phyloP scores from a whole-genome alignment of 2,888 invertebrate species.

The Archips crataeganus region DNA sequence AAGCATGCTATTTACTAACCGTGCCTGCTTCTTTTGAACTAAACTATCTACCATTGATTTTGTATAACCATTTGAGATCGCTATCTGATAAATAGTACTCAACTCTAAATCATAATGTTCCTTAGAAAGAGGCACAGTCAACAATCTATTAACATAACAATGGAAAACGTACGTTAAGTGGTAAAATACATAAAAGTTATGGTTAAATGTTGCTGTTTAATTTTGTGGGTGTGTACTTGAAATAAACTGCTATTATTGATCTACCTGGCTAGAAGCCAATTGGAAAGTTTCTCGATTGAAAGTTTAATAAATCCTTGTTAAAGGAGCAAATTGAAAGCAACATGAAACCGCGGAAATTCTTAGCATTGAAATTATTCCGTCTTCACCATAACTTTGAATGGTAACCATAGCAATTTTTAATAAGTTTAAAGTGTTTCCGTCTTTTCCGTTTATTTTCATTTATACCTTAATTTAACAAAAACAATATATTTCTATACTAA shows the following conservation, averaged over 20 bases:
- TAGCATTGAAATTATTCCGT: not conserved
- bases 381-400: conserved; percentile 4
- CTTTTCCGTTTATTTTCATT: not conserved
- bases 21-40: too few species aligned
- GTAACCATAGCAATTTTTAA: not conserved
- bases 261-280: not conserved
- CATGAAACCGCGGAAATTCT: conserved; percentile 5
- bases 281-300: conserved; percentile 9
- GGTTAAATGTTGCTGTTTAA: too few species aligned
- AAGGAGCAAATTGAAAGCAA: conserved; percentile 7
- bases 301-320: conserved; percentile 10
- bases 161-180: too few species aligned
- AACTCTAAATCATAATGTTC: too few species aligned
- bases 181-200: too few species aligned
- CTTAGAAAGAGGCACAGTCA: too few species aligned
- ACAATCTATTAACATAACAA: too few species aligned
- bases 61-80: too few species aligned
- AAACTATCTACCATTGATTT: too few species aligned
- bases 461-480: not conserved
- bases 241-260: not conserved
- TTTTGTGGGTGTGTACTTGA: not conserved
- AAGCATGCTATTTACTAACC: too few species aligned
- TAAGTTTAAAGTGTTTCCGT: not conserved
- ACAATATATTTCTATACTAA: too few species aligned
- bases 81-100: too few species aligned